phyloP scores from a whole-genome alignment of 2,888 invertebrate genomes.

The Callinectes sapidus region DNA sequence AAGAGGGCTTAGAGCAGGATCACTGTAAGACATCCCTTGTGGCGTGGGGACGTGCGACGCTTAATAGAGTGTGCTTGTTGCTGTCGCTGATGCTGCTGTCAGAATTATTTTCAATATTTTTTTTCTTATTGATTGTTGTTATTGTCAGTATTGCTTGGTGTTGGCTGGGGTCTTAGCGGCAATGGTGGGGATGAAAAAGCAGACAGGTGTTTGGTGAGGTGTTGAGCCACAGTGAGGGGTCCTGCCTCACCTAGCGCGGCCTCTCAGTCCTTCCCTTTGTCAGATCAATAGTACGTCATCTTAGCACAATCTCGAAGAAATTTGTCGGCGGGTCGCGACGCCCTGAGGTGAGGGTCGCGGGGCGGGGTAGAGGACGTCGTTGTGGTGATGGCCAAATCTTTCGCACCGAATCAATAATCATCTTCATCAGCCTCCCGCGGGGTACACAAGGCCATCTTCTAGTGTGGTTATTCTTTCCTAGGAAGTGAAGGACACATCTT shows the following conservation, averaged over 20 bases:
- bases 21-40: background rate
- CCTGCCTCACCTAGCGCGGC: background rate
- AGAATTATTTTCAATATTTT: background rate
- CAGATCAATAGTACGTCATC: background rate
- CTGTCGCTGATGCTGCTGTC: background rate
- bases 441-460: background rate
- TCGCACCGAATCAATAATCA: conserved; percentile 44
- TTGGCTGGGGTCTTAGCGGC: background rate
- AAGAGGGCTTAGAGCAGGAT: background rate
- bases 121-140: background rate
- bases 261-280: no score
- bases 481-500: background rate
- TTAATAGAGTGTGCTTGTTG: background rate
- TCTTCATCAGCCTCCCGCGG: conserved; percentile 46
- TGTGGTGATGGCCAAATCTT: conserved; percentile 49
- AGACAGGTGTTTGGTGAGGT: conserved; percentile 3
- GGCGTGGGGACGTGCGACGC: background rate
- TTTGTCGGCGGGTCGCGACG: background rate
- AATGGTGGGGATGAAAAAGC: background rate
- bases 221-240: background rate
- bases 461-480: no score
- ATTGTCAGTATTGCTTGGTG: background rate
- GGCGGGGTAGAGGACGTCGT: conserved; percentile 21
- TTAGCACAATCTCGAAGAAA: background rate
- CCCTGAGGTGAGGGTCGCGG: conserved; percentile 17